Base-by-base conservation (phyloP, 1,140 invertebrate species). In the Diabrotica undecimpunctata region DNA sequence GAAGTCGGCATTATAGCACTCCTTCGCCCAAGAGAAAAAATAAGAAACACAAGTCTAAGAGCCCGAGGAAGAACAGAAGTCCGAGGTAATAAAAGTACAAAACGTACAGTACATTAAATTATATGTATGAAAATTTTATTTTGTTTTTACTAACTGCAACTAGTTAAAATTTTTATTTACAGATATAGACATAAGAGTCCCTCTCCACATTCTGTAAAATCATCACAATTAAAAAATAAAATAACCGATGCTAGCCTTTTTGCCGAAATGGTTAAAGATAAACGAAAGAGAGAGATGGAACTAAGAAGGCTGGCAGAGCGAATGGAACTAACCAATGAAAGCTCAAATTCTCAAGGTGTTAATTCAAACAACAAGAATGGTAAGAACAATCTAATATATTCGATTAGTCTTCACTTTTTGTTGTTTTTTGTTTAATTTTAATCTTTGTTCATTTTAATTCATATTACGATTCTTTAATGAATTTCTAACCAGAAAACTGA, bases 221-320 rank as follows among this genome's bases (percentile, higher is more conserved):
- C 76, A 25, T 78, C 74, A 14, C 71, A 75, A 61, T 67, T 78
- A 46, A 76, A 78, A 66, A 77, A 79, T 66, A 79, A 79, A 71
- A 91, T 94, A 66, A 89, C 86, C 60, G 90, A 93, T 69, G 93
- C 92, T 3, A 93, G 91, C 77, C 81, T 94, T 0, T 95, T 95
- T 77, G 92, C 92, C 2, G 92, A 95, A 77, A 81, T 95, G 12
- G 90, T 94, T 0, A 94, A 93, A 73, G 88, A 91, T 72, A 87
- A 88, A 66, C 90, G 92, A 65, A 92, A 91, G 80, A 81, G 90
- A 5, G 88, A 90, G 68, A 82, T 91, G 71, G 90, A 89, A 11
- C 79, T 85, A 25, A 87, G 89, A 73, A 86, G 86, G 70, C 73
- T 90, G 5, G 38, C 58, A 8, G 39, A 60, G 11, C 58, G 50